Percentiles rank a stretch among this genome's conserved stretches.
Conservation (phyloP, 92 coral and sea anemone genomes). For the Desmophyllum pertusum region DNA sequence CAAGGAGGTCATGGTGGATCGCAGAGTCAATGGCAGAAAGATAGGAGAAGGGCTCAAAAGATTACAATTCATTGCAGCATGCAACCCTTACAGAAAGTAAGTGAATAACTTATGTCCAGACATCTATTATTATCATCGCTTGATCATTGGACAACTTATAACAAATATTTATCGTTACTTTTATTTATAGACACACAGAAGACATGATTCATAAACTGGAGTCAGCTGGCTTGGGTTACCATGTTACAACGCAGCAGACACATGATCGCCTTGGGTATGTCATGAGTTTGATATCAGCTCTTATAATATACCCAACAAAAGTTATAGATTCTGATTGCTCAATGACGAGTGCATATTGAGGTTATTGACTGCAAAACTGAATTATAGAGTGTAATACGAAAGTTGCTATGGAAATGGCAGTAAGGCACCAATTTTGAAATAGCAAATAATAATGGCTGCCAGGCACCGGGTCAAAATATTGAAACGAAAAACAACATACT, state of each 20-base stretch:
- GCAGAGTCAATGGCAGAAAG: conserved; percentile 66
- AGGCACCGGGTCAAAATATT: too few species aligned
- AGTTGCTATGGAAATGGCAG: too few species aligned
- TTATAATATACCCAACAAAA: too few species aligned
- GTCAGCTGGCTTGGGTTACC: conserved; percentile 90
- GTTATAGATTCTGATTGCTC: too few species aligned
- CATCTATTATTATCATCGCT: too few species aligned
- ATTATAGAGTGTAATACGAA: too few species aligned
- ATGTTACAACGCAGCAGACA: conserved; percentile 78
- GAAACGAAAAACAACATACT: too few species aligned
- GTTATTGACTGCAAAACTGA: too few species aligned
- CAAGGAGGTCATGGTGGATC: conserved; percentile 86
- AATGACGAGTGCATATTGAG: too few species aligned
- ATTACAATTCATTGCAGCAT: conserved; percentile 71
- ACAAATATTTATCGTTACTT: neutral
- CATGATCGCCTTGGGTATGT: conserved; percentile 77
- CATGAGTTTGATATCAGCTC: neutral
- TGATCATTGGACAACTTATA: neutral
- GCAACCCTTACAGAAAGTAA: conserved; percentile 73
- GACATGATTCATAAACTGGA: conserved; percentile 86
- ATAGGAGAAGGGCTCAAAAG: conserved; percentile 54
- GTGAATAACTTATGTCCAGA: neutral
- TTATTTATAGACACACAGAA: conserved; percentile 72
- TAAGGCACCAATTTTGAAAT: too few species aligned
- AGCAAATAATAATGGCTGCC: too few species aligned